Evolutionary conservation across 2,113 vertebrate genomes (phyloP), one percentile per base, ranked within the genome.

Genomic region (Tragelaphus imberbis): DNA sequence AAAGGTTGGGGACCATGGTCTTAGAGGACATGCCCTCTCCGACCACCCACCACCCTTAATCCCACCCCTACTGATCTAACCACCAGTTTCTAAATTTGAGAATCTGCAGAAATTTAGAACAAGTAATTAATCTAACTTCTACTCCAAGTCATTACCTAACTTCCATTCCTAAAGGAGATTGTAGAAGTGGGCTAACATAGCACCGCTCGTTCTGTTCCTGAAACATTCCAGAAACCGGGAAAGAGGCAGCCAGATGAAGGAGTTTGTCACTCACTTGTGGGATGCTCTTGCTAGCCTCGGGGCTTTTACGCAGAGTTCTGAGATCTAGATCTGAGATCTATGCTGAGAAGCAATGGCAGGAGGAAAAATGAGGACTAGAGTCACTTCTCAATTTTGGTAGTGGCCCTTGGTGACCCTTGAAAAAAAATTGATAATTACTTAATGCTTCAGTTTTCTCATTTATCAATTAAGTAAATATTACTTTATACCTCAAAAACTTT

Each of bases 401-500:
- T 56, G 49, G 55, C 28, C 58, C n/a, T 84, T 6, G 2, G 36
- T 81, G 59, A 94, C 47, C 63, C 56, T 84, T 82, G 51, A 84
- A 68, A 93, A 97, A 51, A 82, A 91, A 61, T 40, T n/a, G 65
- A 80, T 40, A 53, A 87, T 36, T 30, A 25, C 36, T 79, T 87
- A 59, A 16, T 61, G 11, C 51, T 87, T 95, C 59, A 12, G 21
- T 79, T 92, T 91, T 80, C 77, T 91, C 44, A 86, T 92, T 47
- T 79, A 27, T 59, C 56, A 90, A 27, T 88, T 82, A 94, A 86
- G 23, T 68, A 12, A 90, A 61, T 97, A 92, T 94, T 96, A 86
- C 44, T 92, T 86, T 63, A 77, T 77, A 84, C 21, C 63, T 68
- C 36, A 51, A 63, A 58, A 71, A 36, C 0, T 4, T 36, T 97